Evolutionary conservation across 2,888 invertebrate genomes (phyloP).

Genomic region (Plebejus argus): DNA sequence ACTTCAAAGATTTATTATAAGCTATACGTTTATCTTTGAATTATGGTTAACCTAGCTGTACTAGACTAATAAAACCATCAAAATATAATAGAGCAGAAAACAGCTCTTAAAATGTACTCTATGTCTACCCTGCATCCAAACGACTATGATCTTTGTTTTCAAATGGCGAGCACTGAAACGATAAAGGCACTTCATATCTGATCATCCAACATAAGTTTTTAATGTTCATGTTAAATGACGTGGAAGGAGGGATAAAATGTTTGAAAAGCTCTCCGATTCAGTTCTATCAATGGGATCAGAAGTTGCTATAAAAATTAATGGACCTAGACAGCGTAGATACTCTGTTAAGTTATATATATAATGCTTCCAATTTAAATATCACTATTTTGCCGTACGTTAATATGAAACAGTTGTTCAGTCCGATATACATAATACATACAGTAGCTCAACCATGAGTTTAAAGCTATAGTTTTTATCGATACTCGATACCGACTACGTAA

Average conservation of each 20-base stretch:
- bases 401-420: too few species aligned
- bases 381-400: too few species aligned
- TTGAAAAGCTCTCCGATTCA: background rate
- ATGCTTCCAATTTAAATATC: too few species aligned
- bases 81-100: background rate
- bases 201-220: slow-evolving; percentile 33
- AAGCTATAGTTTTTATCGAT: too few species aligned
- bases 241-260: slow-evolving; percentile 29
- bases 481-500: too few species aligned
- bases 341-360: background rate
- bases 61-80: background rate
- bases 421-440: too few species aligned
- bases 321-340: background rate
- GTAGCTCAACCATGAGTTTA: too few species aligned
- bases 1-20: too few species aligned
- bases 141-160: slow-evolving; percentile 6
- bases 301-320: background rate
- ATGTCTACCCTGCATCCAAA: background rate
- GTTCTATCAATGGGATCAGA: background rate
- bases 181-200: slow-evolving; percentile 16
- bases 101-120: background rate
- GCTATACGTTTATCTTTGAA: too few species aligned
- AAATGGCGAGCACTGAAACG: background rate
- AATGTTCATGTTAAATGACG: slow-evolving; percentile 35
- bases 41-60: background rate